These are phyloP conservation scores for Nannobrachium achirus DNA, from an alignment of 2,113 vertebrate genomes.

Conservation along the genomic window DNA sequence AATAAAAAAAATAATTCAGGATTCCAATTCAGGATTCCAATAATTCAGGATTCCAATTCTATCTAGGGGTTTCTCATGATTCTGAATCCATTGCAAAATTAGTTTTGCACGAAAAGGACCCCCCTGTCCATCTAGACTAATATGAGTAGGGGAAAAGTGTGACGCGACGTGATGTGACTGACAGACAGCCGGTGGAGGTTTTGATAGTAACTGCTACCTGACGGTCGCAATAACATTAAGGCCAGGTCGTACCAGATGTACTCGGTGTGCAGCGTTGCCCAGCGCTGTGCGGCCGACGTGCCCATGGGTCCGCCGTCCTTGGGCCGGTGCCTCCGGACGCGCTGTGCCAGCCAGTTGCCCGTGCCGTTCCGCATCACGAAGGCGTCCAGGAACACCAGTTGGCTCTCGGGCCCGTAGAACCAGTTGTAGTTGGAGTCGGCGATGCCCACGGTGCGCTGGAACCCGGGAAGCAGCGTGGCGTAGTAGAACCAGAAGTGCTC, in stretches of 20 bases:
- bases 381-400: conserved; percentile 92
- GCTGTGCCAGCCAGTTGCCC: conserved; percentile 96
- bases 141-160: no score
- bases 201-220: no score
- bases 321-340: conserved; percentile 92
- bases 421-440: conserved; percentile 99
- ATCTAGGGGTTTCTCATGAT: no score
- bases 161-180: no score
- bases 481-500: conserved; percentile 98
- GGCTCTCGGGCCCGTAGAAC: conserved; percentile 99
- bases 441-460: conserved; percentile 93
- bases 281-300: conserved; percentile 91
- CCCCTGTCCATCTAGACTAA: no score
- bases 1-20: no score
- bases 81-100: no score
- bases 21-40: no score
- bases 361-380: conserved; percentile 91
- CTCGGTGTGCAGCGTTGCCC: conserved; percentile 97
- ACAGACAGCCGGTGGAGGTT: no score
- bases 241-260: conserved; percentile 99
- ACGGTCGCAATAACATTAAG: no score
- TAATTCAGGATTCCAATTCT: no score
- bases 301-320: conserved; percentile 98
- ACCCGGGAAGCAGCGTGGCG: conserved; percentile 92
- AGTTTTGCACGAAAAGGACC: no score